A percentile compares a stretch with the other conserved stretches of the same genome.
These are phyloP conservation scores for Apamea monoglypha DNA, from an alignment of 2,888 invertebrate species.

Conservation along the genomic window DNA sequence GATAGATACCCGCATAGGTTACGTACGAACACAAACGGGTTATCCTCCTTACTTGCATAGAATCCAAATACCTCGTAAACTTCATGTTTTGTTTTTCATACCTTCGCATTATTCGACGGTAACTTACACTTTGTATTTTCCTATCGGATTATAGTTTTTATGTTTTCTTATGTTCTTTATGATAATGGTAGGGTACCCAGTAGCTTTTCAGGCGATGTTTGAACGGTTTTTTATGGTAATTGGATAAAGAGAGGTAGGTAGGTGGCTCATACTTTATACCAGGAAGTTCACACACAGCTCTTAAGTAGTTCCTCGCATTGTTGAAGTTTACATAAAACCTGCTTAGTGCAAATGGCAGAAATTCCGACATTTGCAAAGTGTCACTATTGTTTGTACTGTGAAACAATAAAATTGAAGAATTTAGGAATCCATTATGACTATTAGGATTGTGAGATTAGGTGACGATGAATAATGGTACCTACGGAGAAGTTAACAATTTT, in stretches of 20 bases:
- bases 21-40: conserved; percentile 43
- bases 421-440: conserved; percentile 52
- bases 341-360: conserved; percentile 25
- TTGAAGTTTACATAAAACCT: conserved; percentile 41
- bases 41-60: conserved; percentile 45
- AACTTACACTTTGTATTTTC: conserved; percentile 31
- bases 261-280: conserved; percentile 28
- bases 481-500: conserved; percentile 50
- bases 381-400: conserved; percentile 36
- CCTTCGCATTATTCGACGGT: conserved; percentile 39
- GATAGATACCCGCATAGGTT: conserved; percentile 8
- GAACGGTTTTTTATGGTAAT: conserved; percentile 6
- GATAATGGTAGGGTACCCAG: neutral
- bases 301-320: conserved; percentile 42
- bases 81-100: conserved; percentile 51
- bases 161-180: neutral
- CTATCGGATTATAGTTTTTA: conserved; percentile 7
- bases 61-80: conserved; percentile 57
- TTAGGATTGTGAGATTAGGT: conserved; percentile 42
- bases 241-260: conserved; percentile 19
- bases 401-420: conserved; percentile 47
- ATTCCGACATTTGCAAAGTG: conserved; percentile 30
- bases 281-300: conserved; percentile 50
- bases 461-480: conserved; percentile 48
- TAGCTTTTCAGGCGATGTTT: neutral